Evolutionary conservation across 2,797 vertebrate genomes (phyloP).

Genomic region (Anniella stebbinsi): DNA sequence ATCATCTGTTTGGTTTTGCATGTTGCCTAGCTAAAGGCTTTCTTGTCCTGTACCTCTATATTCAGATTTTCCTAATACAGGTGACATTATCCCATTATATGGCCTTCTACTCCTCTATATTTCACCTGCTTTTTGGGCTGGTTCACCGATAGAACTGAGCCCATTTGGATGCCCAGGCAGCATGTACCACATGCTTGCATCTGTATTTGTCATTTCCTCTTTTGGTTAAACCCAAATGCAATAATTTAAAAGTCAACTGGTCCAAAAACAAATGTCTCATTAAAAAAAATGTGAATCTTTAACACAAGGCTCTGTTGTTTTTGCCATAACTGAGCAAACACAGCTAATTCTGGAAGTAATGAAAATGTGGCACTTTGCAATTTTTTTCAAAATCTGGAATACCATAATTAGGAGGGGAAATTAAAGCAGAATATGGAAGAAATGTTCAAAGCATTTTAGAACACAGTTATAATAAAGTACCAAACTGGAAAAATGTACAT

Average conservation of each 20-base stretch:
- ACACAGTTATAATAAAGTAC: neutral
- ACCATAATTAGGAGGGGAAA: neutral
- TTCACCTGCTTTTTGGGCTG: neutral
- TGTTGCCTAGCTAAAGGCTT: neutral
- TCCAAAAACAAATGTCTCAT: neutral
- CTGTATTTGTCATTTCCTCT: neutral
- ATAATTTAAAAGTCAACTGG: neutral
- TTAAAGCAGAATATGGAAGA: neutral
- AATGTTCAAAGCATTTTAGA: neutral
- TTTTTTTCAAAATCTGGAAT: neutral
- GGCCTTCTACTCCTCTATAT: neutral
- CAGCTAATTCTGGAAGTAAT: neutral
- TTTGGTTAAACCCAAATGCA: neutral
- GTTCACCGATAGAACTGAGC: neutral
- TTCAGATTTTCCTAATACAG: neutral
- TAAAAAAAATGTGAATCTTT: neutral
- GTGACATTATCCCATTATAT: neutral
- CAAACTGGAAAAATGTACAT: neutral
- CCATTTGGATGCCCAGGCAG: neutral
- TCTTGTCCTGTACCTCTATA: neutral
- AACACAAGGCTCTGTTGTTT: neutral
- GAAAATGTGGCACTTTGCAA: neutral
- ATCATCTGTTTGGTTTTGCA: neutral
- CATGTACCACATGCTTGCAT: neutral
- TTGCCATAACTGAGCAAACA: neutral